phyloP scores from a whole-genome alignment of 2,888 invertebrate species.

The Apantesis nais region DNA sequence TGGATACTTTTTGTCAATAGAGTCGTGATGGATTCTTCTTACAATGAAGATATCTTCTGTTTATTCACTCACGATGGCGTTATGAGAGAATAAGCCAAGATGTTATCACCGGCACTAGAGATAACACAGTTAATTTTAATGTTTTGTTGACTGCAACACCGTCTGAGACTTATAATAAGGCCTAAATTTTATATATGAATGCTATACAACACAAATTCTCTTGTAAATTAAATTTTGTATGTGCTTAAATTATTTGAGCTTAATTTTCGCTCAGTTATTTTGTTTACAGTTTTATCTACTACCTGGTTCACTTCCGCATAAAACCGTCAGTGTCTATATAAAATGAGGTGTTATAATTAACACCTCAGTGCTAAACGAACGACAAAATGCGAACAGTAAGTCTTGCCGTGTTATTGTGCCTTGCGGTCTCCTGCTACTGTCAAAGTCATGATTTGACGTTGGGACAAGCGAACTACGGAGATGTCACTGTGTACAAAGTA shows the following conservation, averaged over 20 bases:
- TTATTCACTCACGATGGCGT: constrained; percentile 35
- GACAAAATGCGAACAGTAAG: constrained; percentile 67
- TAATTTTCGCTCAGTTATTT: neutral
- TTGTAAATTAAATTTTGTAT: neutral
- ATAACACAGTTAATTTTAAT: neutral
- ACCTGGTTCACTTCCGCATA: constrained; percentile 57
- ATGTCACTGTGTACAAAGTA: constrained; percentile 66
- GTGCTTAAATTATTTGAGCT: neutral
- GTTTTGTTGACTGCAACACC: too few relatives aligned
- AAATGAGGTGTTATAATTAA: constrained; percentile 63
- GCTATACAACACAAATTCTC: neutral
- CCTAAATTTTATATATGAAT: neutral
- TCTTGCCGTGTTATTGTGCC: constrained; percentile 56
- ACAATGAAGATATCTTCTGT: constrained; percentile 45
- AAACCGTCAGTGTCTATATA: constrained; percentile 64
- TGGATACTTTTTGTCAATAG: constrained; percentile 53
- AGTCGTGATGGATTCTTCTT: constrained; percentile 22
- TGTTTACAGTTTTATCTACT: constrained; percentile 11
- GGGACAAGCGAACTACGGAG: constrained; percentile 71
- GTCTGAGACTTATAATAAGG: neutral
- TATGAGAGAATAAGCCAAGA: constrained; percentile 49
- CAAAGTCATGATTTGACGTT: constrained; percentile 73
- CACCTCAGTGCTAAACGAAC: constrained; percentile 72
- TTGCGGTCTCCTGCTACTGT: constrained; percentile 54
- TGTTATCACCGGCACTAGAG: neutral